Base-by-base conservation (phyloP, 2,113 vertebrate genomes). In the Megaceryle maxima region DNA sequence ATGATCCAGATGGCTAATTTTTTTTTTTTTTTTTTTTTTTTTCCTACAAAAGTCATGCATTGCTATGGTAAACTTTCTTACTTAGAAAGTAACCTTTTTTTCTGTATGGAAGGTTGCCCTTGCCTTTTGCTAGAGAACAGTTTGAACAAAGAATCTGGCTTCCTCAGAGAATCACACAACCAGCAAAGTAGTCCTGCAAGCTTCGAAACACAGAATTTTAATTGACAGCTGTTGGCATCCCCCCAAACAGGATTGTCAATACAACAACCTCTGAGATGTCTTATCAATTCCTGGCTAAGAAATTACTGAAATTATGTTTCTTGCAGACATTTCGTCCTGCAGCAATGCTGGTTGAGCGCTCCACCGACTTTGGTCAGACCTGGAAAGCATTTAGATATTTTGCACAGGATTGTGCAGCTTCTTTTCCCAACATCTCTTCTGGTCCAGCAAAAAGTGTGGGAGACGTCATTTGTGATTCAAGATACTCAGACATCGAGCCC, bases 311-410 rank as follows among this genome's bases (percentile, higher is more conserved):
- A 75, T 88, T 69, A 41, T 87, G 26, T 95, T 85, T 94, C 82
- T 96, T 91, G 55, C 86, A 99, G 99, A 99, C 98, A 73, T 99
- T 99, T 92, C 98, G 98, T 10, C 99, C 99, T 24, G 98, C 98
- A 20, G 99, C 99, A 44, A 99, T 99, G 99, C 95, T 99, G 91
- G 98, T 99, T 83, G 99, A 99, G 91, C 95, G 98, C 44, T 99
- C 99, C 7, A 97, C 97, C 1, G 98, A 99, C 94, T 98, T 98
- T 18, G 99, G 99, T 19, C 98, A 69, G 37, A 99, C 97, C 10
- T 99, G 99, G 99, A 99, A 98, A 83, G 97, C 97, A 5, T 98
- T 99, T 39, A 98, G 97, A 26, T 99, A 99, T 93, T 99, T 99
- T 96, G 98, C 99, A 18, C 98, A 98, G 67, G 98, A 99, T 50